phyloP scores from a whole-genome alignment of 2,113 vertebrate genomes.

The Saimiri boliviensis region DNA sequence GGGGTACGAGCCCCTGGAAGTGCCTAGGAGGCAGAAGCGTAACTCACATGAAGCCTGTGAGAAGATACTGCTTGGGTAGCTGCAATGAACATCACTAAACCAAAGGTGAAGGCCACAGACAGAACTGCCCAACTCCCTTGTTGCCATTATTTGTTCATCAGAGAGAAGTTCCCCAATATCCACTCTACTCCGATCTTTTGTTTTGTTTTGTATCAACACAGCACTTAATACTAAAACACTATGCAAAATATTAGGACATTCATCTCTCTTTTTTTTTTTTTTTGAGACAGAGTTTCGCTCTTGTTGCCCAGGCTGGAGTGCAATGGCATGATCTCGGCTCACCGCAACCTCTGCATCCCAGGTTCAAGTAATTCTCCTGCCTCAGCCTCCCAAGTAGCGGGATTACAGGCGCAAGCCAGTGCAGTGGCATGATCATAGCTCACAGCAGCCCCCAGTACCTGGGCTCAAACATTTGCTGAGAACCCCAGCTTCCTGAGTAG shows the following conservation, averaged over 20 bases:
- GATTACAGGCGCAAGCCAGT: background rate
- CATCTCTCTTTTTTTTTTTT: background rate
- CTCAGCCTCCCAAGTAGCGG: too few relatives aligned
- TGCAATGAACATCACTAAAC: background rate
- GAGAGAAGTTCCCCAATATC: background rate
- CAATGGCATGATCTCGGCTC: too few relatives aligned
- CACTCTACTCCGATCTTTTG: background rate
- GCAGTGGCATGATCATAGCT: background rate
- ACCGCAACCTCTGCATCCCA: too few relatives aligned
- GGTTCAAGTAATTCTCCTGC: too few relatives aligned
- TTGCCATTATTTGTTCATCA: background rate
- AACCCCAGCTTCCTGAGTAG: background rate
- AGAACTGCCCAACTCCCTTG: background rate
- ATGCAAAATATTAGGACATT: background rate
- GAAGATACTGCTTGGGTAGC: background rate
- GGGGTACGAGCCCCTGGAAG: slow-evolving; percentile 11
- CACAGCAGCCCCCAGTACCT: background rate
- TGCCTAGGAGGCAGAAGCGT: slow-evolving; percentile 22
- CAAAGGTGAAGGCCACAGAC: background rate
- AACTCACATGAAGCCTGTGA: background rate
- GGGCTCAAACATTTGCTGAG: background rate
- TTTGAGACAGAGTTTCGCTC: too few relatives aligned
- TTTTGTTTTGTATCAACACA: background rate
- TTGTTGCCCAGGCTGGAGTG: too few relatives aligned
- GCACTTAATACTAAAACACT: background rate